These are phyloP conservation scores for Pachymerium ferrugineum DNA, from an alignment of 2,888 invertebrate species.

Conservation along the genomic window DNA sequence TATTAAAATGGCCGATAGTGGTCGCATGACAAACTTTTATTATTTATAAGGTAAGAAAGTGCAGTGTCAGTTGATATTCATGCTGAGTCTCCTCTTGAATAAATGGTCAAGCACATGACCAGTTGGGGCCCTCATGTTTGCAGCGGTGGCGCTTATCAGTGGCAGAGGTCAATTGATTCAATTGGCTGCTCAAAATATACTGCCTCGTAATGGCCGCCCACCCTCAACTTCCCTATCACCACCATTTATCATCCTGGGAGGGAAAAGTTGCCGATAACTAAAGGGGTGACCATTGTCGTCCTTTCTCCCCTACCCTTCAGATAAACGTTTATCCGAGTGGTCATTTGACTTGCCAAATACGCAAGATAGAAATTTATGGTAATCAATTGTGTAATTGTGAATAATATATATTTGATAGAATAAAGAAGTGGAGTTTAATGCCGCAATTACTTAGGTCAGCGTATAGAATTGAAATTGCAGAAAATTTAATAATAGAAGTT, in stretches of 20 bases:
- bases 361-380: too few relatives aligned
- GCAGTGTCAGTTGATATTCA: conserved; percentile 7
- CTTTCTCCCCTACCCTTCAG: too few relatives aligned
- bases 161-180: conserved; percentile 28
- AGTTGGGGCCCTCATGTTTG: conserved; percentile 10
- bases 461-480: too few relatives aligned
- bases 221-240: conserved; percentile 14
- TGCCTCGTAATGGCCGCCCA: conserved; percentile 10
- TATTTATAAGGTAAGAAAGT: not conserved
- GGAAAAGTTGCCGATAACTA: conserved; percentile 9
- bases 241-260: conserved; percentile 16
- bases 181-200: conserved; percentile 27
- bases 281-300: conserved; percentile 3
- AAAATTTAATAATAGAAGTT: too few relatives aligned
- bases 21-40: too few relatives aligned
- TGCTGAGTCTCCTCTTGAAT: not conserved
- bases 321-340: conserved; percentile 8
- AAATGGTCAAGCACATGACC: conserved; percentile 9
- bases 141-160: not conserved
- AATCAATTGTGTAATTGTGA: not conserved
- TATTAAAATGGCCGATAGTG: too few relatives aligned
- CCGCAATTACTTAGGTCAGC: too few relatives aligned
- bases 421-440: too few relatives aligned
- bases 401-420: not conserved
- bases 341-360: not conserved